Conservation (phyloP, 2,888 invertebrate genomes). For the Synanthedon myopaeformis region DNA sequence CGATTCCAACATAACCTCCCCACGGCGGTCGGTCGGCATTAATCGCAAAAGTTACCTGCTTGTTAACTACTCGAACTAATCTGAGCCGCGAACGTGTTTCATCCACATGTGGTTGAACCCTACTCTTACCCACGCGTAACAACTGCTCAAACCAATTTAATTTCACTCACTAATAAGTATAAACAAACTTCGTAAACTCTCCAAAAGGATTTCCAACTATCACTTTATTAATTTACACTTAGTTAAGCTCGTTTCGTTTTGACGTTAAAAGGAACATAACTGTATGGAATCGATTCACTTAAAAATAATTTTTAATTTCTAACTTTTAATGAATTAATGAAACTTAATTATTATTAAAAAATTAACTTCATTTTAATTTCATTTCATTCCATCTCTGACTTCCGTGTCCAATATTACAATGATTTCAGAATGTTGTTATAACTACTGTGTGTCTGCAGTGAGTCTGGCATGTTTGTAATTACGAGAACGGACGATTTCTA, state of each 20-base stretch:
- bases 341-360: too few relatives aligned
- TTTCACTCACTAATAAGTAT: neutral
- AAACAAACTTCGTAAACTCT: neutral
- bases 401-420: too few relatives aligned
- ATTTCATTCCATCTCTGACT: too few relatives aligned
- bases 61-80: constrained; percentile 30
- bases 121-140: constrained; percentile 4
- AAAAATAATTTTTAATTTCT: too few relatives aligned
- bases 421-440: too few relatives aligned
- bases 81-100: constrained; percentile 21
- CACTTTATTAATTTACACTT: neutral
- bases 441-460: too few relatives aligned
- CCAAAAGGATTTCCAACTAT: neutral
- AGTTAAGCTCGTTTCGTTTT: neutral
- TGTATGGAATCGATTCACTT: too few relatives aligned
- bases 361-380: too few relatives aligned
- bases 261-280: neutral
- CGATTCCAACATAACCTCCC: constrained; percentile 15
- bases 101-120: constrained; percentile 11
- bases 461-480: too few relatives aligned
- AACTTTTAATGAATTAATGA: too few relatives aligned
- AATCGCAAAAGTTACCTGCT: constrained; percentile 43
- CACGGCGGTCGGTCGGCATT: constrained; percentile 14
- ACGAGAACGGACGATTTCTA: too few relatives aligned
- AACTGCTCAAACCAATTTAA: neutral